Base-by-base conservation (phyloP, 2,888 invertebrate species). In the Stenotaenia linearis region DNA sequence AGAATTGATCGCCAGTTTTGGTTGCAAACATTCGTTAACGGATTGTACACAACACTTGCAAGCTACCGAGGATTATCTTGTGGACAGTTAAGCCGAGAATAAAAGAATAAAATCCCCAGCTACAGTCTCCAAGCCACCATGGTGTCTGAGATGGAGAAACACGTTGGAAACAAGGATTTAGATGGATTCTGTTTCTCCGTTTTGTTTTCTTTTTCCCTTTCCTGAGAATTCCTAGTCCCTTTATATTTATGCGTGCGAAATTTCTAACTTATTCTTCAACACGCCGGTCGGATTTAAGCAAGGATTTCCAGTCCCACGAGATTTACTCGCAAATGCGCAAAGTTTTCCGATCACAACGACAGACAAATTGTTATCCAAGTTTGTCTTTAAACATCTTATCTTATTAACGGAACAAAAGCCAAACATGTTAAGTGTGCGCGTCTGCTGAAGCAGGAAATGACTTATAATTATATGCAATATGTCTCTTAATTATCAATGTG, bases 401-500 rank as follows among this genome's bases (percentile, higher is more conserved):
- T 69, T 28, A 28, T 69, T 69, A 69, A n/a, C n/a, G n/a, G n/a
- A n/a, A n/a, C n/a, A n/a, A n/a, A n/a, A n/a, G n/a, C n/a, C n/a
- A 69, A 69, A 69, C 3, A 25, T 69, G 69, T 69, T 69, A 69
- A 69, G 69, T 28, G 69, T 69, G 50, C 25, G 69, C 25, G 28
- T 69, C 25, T 69, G 25, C 69, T 69, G 69, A 28, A 69, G 69
- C 69, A 69, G 69, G 69, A 69, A 69, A 69, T 69, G 69, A 69
- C 69, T 69, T 69, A 69, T 69, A 28, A 69, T 69, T 69, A 12
- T 69, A 69, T 69, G 69, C 69, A 69, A 69, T 69, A 69, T 69
- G 69, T 69, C 69, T 69, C 69, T 69, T 69, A 69, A 69, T 69
- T 69, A 69, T 69, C 69, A 69, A 28, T 69, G 69, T 25, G 69